Evolutionary conservation across 2,797 vertebrate genomes (phyloP).

Genomic region (Tokudaia tokunoshimensis): DNA sequence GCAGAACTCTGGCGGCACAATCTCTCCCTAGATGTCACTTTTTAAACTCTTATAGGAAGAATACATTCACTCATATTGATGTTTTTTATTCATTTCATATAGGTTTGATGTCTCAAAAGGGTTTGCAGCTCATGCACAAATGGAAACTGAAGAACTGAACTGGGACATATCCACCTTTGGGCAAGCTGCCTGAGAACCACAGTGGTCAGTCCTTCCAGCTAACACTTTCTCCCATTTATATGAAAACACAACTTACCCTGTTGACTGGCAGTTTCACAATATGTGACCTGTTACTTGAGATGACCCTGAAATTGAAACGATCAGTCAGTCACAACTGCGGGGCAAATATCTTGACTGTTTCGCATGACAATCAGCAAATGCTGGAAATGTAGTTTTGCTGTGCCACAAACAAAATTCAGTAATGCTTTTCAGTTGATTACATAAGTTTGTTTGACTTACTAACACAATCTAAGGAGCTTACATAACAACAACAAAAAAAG

Average conservation of each 20-base stretch:
- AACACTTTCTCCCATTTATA: neutral
- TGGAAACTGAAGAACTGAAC: neutral
- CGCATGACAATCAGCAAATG: conserved; percentile 4
- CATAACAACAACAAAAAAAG: neutral
- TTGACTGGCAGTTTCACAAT: conserved; percentile 95
- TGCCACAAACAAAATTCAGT: neutral
- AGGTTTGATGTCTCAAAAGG: conserved; percentile 15
- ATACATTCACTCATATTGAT: neutral
- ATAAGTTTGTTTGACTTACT: conserved; percentile 46
- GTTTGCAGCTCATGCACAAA: neutral
- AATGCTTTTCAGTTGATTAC: neutral
- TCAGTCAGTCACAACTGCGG: conserved; percentile 71
- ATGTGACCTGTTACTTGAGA: conserved; percentile 96
- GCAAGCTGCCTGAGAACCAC: neutral
- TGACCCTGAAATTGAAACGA: conserved; percentile 91
- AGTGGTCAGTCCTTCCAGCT: neutral
- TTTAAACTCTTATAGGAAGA: neutral
- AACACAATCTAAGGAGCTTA: conserved; percentile 20
- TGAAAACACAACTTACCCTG: conserved; percentile 90
- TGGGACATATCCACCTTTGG: neutral
- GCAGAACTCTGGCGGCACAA: neutral
- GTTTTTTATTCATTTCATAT: neutral
- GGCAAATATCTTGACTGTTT: conserved; percentile 56
- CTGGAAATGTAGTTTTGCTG: neutral
- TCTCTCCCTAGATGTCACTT: neutral